Percentiles rank a stretch among this genome's conserved stretches.
These are phyloP conservation scores for Pyrocephalus nanus DNA, from an alignment of 2,797 vertebrate genomes.

Conservation along the genomic window DNA sequence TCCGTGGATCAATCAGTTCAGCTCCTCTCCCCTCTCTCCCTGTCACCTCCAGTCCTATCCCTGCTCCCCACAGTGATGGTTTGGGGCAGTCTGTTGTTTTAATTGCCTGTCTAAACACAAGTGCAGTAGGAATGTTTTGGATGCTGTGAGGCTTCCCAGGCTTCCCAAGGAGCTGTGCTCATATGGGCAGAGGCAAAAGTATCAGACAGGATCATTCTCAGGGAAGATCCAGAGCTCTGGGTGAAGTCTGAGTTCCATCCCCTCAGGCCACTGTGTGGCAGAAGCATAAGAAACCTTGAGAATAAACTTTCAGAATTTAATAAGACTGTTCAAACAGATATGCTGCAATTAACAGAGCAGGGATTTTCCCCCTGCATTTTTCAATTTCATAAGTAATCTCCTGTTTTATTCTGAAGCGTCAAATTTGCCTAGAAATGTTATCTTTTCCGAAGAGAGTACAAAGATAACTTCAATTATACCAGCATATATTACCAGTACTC, in stretches of 20 bases:
- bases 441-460: background rate
- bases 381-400: background rate
- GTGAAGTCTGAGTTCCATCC: background rate
- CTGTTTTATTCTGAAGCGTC: background rate
- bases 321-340: background rate
- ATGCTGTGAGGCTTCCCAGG: background rate
- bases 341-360: background rate
- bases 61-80: accelerated
- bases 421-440: background rate
- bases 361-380: background rate
- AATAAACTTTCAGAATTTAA: background rate
- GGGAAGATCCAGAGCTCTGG: background rate
- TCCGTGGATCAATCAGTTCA: background rate
- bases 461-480: background rate
- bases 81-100: background rate
- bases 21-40: background rate
- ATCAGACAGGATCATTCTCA: background rate
- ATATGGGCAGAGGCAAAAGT: background rate
- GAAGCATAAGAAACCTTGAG: background rate
- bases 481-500: background rate
- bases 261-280: background rate
- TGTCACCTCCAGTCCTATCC: background rate
- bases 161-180: background rate
- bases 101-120: background rate
- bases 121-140: background rate